Evolutionary conservation across 2,113 vertebrate species (phyloP).

Genomic region (Syngnathoides biaculeatus): DNA sequence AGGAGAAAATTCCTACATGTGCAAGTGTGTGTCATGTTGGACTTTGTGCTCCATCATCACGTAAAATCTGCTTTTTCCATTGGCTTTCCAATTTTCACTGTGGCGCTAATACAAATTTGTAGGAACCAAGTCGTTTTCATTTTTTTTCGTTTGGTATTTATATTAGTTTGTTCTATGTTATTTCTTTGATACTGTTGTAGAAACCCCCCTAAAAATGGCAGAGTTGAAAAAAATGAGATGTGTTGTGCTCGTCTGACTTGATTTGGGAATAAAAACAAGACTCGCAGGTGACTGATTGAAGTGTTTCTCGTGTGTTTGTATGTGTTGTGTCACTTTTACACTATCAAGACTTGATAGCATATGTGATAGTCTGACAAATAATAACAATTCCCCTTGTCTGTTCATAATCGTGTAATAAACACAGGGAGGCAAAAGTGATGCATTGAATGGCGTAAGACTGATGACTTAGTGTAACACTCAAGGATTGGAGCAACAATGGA

Average conservation of each 20-base stretch:
- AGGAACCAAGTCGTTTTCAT: constrained; percentile 21
- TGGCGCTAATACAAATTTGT: background rate
- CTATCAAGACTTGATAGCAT: background rate
- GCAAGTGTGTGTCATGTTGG: too few species aligned
- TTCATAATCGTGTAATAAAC: background rate
- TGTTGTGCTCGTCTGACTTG: constrained; percentile 67
- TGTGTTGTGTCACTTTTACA: background rate
- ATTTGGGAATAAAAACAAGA: constrained; percentile 75
- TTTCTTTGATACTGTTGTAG: constrained; percentile 70
- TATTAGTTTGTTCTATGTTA: constrained; percentile 66
- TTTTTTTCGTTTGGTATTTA: constrained; percentile 65
- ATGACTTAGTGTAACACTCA: background rate
- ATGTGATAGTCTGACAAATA: background rate
- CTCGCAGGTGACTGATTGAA: constrained; percentile 54
- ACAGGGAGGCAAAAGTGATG: background rate
- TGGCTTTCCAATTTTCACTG: background rate
- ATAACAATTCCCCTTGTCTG: background rate
- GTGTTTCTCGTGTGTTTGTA: background rate
- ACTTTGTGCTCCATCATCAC: background rate
- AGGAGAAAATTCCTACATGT: too few species aligned
- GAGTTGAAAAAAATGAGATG: constrained; percentile 63
- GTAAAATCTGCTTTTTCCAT: background rate
- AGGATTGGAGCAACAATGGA: background rate
- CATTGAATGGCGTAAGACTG: background rate
- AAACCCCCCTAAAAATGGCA: constrained; percentile 61